phyloP scores from a whole-genome alignment of 2,797 vertebrate genomes.

The Helostoma temminkii region DNA sequence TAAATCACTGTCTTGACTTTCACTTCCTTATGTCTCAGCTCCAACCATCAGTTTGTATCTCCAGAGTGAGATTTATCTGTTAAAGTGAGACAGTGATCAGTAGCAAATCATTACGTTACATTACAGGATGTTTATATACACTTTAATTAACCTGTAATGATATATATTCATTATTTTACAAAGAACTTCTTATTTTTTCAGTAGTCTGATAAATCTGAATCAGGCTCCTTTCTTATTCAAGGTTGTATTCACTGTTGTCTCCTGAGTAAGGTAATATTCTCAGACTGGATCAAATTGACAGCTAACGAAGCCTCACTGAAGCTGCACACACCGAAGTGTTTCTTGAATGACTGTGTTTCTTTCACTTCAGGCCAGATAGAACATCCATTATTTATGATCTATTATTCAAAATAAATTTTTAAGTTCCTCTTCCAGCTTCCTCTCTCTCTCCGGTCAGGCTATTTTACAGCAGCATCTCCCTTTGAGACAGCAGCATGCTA shows the following conservation, averaged over 20 bases:
- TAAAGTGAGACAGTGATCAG: neutral
- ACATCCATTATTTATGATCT: conserved; percentile 40
- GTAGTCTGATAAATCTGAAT: neutral
- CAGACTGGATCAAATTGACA: conserved; percentile 20
- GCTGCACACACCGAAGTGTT: neutral
- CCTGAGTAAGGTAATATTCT: neutral
- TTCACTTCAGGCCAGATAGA: neutral
- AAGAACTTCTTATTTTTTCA: neutral
- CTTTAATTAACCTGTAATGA: neutral
- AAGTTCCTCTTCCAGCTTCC: neutral
- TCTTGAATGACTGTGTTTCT: conserved; percentile 15
- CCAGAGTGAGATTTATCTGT: neutral
- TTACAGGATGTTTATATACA: no score
- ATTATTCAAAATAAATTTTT: conserved; percentile 14
- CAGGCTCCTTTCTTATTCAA: neutral
- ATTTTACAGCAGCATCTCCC: neutral
- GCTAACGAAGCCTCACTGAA: conserved; percentile 24
- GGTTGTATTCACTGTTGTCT: neutral
- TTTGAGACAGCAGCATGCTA: neutral
- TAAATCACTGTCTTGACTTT: neutral
- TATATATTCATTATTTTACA: neutral
- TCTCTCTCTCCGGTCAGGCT: neutral
- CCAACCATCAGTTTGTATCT: no score
- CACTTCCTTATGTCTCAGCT: neutral
- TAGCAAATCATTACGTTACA: neutral